These are phyloP conservation scores for Ophioninae sp. DNA, from an alignment of 2,888 invertebrate species.

Conservation along the genomic window DNA sequence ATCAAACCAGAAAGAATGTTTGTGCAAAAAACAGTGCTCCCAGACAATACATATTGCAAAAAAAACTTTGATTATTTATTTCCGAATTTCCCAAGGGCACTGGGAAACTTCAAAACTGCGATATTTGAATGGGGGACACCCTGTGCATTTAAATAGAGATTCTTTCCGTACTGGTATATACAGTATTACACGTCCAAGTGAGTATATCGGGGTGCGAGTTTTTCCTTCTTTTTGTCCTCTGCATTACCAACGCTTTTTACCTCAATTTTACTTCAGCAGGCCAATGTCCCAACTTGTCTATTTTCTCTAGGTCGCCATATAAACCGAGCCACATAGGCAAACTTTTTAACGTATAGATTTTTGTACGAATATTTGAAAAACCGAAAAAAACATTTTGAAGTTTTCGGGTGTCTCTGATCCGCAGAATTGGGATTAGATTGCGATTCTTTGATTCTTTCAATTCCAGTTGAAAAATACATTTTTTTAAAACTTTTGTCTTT, in stretches of 20 bases:
- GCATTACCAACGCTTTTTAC: slow-evolving; percentile 54
- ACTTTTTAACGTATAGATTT: slow-evolving; percentile 4
- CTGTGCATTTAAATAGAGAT: background rate
- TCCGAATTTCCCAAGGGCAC: too few species aligned
- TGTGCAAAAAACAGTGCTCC: too few species aligned
- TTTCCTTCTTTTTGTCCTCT: slow-evolving; percentile 40
- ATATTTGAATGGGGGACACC: background rate
- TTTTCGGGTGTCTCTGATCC: background rate
- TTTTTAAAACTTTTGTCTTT: too few species aligned
- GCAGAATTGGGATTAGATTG: background rate
- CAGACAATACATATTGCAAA: too few species aligned
- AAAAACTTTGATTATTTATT: too few species aligned
- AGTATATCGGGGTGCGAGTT: slow-evolving; percentile 34
- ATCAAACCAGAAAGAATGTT: too few species aligned
- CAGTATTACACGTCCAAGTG: slow-evolving; percentile 5
- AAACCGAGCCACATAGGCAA: background rate
- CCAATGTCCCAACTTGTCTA: slow-evolving; percentile 25
- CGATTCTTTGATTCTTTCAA: background rate
- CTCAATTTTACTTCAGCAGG: slow-evolving; percentile 39
- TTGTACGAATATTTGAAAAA: background rate
- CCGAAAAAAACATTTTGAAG: background rate
- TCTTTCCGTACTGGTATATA: background rate
- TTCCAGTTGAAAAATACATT: background rate
- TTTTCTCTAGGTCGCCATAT: slow-evolving; percentile 16
- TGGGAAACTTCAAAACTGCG: background rate